Evolutionary conservation across 2,113 vertebrate species (phyloP).

Genomic region (Leucoraja erinaceus): DNA sequence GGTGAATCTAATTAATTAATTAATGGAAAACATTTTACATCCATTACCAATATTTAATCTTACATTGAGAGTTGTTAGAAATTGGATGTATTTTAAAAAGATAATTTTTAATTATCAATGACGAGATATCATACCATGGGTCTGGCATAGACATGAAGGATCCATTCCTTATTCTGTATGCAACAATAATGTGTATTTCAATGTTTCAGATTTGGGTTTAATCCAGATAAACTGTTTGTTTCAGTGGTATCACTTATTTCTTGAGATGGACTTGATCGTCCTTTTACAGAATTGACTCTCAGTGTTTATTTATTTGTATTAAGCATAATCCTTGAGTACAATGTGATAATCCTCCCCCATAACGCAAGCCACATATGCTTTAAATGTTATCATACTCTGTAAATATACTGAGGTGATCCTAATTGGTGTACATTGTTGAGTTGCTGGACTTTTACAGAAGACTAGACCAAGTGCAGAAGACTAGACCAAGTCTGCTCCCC

Average conservation of each 20-base stretch:
- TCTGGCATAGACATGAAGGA: not conserved
- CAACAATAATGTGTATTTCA: not conserved
- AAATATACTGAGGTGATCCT: not conserved
- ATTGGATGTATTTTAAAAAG: not conserved
- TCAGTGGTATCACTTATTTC: not conserved
- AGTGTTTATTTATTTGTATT: not conserved
- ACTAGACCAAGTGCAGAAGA: too few species aligned
- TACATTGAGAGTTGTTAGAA: not conserved
- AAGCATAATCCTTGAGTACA: not conserved
- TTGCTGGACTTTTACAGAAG: not conserved
- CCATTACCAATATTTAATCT: not conserved
- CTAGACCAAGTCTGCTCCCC: too few species aligned
- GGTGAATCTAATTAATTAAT: not conserved
- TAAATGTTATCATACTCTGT: not conserved
- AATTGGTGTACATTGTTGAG: not conserved
- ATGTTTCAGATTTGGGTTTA: not conserved
- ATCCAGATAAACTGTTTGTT: not conserved
- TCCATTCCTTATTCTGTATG: not conserved
- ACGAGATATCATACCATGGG: not conserved
- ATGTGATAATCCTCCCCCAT: not conserved
- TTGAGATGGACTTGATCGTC: not conserved
- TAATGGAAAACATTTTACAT: not conserved
- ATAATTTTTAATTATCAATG: too few species aligned
- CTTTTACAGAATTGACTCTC: not conserved
- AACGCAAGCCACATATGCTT: not conserved